Percentiles rank a stretch among this genome's conserved stretches.
Conservation (phyloP, 2,113 vertebrate species). For the Bos indicus region DNA sequence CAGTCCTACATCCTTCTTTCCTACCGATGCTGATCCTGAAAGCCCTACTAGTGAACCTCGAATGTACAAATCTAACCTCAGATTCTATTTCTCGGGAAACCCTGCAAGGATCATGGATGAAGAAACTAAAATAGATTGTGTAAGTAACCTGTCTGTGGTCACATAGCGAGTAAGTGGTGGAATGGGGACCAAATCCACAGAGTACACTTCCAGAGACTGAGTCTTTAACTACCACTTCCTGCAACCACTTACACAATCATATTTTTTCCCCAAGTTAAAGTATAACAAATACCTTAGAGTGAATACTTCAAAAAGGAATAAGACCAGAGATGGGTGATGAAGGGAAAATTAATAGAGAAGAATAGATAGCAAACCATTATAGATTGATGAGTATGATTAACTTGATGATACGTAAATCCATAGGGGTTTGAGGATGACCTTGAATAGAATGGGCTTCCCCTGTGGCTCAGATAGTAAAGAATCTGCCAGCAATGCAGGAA, state of each 20-base stretch:
- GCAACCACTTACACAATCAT: neutral
- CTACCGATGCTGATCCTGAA: neutral
- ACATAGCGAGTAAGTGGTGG: no score
- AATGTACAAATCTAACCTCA: neutral
- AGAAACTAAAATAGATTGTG: neutral
- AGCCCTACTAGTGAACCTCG: neutral
- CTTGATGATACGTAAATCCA: neutral
- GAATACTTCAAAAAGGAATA: neutral
- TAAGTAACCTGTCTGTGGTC: neutral
- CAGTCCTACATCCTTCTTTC: neutral
- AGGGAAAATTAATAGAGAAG: neutral
- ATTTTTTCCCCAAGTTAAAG: neutral
- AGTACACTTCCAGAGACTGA: neutral
- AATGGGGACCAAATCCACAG: neutral
- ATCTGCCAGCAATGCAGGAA: neutral
- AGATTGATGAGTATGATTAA: neutral
- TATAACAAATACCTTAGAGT: neutral
- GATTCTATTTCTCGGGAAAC: neutral
- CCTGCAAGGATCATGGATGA: neutral
- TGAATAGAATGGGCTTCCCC: neutral
- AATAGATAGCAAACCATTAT: neutral
- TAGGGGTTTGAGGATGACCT: accelerated
- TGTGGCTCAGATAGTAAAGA: neutral
- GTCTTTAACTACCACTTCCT: neutral
- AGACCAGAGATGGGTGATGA: neutral